Base-by-base conservation (phyloP, 2,113 vertebrate genomes). In the Puma concolor region DNA sequence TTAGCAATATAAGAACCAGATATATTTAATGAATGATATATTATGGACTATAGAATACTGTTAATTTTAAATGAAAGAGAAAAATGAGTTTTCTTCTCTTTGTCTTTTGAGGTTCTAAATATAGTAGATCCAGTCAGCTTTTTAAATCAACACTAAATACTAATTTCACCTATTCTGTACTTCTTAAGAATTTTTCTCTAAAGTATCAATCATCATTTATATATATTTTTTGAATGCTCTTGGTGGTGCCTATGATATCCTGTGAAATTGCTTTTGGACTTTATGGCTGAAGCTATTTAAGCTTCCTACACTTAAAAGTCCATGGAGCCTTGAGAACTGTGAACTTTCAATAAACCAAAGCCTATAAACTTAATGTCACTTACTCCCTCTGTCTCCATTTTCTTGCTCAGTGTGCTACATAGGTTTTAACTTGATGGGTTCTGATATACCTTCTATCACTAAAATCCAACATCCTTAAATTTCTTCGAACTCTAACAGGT, bases 111-210 rank as follows among this genome's bases (percentile, higher is more conserved):
- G 36, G 10, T 77, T 88, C 21, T 91, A 91, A 90, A 33, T 67
- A 44, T 71, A 54, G 29, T 69, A 88, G 17, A 83, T 80, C 29
- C 72, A 88, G 31, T 80, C n/a, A 63, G 25, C 33, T 92, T n/a
- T 6, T 19, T 69, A 44, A 44, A 25, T 87, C 82, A 41, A 7
- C 17, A 52, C 4, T 89, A 67, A 44, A 19, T 80, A 67, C 36
- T 81, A 88, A 66, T 64, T 48, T 91, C 69, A 25, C n/a, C 14
- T 92, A 10, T 79, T 80, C 50, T 77, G 36, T 76, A 63, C 57
- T 85, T 84, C 21, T 31, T 60, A 60, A 48, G n/a, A 88, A 81
- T 82, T 95, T 96, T 84, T 83, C 69, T 48, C 44, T 91, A 54
- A 84, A 96, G 52, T 92, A 11, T 0, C 41, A 71, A 0, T 84